Percentiles rank a stretch among this genome's conserved stretches.
phyloP scores from a whole-genome alignment of 2,888 invertebrate species.

The Dilophus febrilis region DNA sequence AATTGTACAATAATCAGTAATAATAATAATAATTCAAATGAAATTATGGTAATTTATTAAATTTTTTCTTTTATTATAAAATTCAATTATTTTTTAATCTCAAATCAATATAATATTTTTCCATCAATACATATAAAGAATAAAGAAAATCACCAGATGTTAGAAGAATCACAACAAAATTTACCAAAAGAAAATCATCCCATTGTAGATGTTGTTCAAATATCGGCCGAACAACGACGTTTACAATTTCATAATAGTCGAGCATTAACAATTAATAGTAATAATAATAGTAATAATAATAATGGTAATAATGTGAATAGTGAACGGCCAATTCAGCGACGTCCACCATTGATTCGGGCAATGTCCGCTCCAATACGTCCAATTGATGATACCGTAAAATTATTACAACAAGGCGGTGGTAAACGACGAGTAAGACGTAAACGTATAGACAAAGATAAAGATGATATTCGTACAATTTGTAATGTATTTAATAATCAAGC shows the following conservation, averaged over 20 bases:
- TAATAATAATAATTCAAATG: not conserved
- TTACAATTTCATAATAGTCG: constrained; percentile 9
- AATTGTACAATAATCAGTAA: not conserved
- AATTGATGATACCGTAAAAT: constrained; percentile 7
- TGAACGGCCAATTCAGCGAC: not conserved
- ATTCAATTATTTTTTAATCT: no score
- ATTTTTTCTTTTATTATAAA: no score
- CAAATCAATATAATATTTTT: no score
- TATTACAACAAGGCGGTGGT: not conserved
- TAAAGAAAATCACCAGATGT: no score
- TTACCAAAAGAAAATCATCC: not conserved
- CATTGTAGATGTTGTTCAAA: not conserved
- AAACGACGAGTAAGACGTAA: not conserved
- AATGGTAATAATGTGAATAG: not conserved
- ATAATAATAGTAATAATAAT: constrained; percentile 3
- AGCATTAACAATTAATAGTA: constrained; percentile 9
- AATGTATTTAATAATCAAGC: not conserved
- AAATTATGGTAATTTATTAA: no score
- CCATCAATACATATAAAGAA: no score
- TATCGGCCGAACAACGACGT: constrained; percentile 13
- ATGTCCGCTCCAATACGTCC: constrained; percentile 31
- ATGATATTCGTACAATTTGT: no score
- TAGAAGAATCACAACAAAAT: not conserved
- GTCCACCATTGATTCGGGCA: constrained; percentile 26
- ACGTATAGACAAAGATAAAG: no score